These are phyloP conservation scores for Salvelinus sp. DNA, from an alignment of 2,113 vertebrate species.

Conservation along the genomic window DNA sequence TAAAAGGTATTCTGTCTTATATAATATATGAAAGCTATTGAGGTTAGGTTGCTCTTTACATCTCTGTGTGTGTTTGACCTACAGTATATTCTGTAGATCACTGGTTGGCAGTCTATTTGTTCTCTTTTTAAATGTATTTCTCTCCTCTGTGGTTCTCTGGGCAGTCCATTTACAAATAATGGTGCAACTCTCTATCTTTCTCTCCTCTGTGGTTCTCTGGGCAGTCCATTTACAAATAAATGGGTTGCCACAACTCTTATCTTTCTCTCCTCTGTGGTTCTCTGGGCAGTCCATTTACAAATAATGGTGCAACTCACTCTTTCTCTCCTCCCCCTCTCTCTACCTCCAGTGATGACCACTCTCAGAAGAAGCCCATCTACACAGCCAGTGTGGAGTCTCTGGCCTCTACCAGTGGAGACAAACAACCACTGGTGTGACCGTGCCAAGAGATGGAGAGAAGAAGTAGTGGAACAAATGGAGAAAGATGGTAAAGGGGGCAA, in stretches of 20 bases:
- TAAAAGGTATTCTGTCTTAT: too few species aligned
- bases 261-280: neutral
- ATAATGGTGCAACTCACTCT: neutral
- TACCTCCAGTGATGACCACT: constrained; percentile 71
- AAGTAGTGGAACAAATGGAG: constrained; percentile 7
- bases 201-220: too few species aligned
- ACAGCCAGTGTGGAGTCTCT: constrained; percentile 70
- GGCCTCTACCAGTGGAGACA: constrained; percentile 65
- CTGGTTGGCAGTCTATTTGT: too few species aligned
- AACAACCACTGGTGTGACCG: constrained; percentile 76
- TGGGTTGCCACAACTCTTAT: neutral
- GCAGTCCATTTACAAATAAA: too few species aligned
- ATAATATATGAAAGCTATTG: too few species aligned
- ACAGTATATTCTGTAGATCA: too few species aligned
- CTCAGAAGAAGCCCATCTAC: constrained; percentile 81
- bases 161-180: too few species aligned
- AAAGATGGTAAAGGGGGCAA: constrained; percentile 42
- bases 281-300: too few species aligned
- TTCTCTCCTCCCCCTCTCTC: neutral
- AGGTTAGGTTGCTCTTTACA: too few species aligned
- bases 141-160: neutral
- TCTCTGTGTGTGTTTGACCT: too few species aligned
- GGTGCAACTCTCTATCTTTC: too few species aligned
- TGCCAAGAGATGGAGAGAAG: constrained; percentile 50
- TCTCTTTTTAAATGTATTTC: neutral